A percentile compares a stretch with the other conserved stretches of the same genome.
Conservation (phyloP, 2,797 vertebrate species). For the Amblyraja radiata region DNA sequence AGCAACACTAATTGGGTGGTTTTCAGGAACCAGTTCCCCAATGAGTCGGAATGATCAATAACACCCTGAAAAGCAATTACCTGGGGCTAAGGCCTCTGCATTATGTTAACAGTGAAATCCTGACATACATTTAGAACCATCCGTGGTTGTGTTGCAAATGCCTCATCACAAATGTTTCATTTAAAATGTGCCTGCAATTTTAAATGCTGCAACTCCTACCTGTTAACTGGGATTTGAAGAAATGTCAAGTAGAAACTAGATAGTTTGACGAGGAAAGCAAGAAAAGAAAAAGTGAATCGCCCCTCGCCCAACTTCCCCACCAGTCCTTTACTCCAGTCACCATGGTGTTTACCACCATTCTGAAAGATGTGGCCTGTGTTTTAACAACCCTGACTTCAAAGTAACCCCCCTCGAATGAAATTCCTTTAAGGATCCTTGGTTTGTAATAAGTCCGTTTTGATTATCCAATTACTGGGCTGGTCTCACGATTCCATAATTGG, state of each 20-base stretch:
- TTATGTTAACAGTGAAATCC: neutral
- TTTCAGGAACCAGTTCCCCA: neutral
- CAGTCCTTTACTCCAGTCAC: too few species aligned
- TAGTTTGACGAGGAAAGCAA: neutral
- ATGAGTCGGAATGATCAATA: neutral
- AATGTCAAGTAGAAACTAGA: neutral
- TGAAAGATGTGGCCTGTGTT: neutral
- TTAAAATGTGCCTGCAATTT: neutral
- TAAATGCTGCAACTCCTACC: neutral
- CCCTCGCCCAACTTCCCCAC: neutral
- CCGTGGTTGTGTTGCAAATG: neutral
- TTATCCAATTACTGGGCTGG: neutral
- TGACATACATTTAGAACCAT: neutral
- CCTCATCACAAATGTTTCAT: neutral
- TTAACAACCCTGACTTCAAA: neutral
- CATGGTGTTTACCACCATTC: neutral
- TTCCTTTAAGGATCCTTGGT: neutral
- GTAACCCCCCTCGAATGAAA: neutral
- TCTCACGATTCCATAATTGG: neutral
- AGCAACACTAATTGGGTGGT: neutral
- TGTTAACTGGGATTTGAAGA: neutral
- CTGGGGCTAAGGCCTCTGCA: neutral
- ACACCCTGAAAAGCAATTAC: neutral
- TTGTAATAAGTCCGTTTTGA: neutral
- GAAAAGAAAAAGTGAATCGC: neutral